A percentile compares a stretch with the other conserved stretches of the same genome.
phyloP scores from a whole-genome alignment of 2,888 invertebrate genomes.

The Vannuccia rotundouncinata region DNA sequence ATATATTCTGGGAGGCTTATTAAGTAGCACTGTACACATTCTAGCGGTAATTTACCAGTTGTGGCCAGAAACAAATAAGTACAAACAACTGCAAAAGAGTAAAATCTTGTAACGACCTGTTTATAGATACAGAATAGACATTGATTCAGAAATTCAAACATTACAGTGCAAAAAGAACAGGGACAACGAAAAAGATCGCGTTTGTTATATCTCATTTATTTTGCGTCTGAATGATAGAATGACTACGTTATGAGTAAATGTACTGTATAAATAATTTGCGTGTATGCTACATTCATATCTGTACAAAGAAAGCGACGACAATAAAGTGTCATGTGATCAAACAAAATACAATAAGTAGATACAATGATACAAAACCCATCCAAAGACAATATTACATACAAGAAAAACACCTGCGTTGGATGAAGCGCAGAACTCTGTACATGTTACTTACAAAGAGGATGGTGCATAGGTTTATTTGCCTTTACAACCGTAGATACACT shows the following conservation, averaged over 20 bases:
- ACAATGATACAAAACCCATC: slow-evolving; percentile 1
- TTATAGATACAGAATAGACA: slow-evolving; percentile 4
- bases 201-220: too few species aligned
- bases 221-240: too few species aligned
- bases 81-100: slow-evolving; percentile 3
- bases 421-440: slow-evolving; percentile 11
- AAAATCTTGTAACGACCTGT: not conserved
- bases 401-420: slow-evolving; percentile 16
- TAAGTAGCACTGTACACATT: slow-evolving; percentile 5
- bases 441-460: not conserved
- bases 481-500: not conserved
- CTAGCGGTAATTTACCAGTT: not conserved
- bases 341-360: slow-evolving; percentile 18
- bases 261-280: slow-evolving; percentile 2
- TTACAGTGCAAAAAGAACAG: too few species aligned
- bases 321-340: slow-evolving; percentile 15
- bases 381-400: not conserved
- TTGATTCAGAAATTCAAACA: not conserved
- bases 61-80: slow-evolving; percentile 2
- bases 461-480: not conserved
- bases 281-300: slow-evolving; percentile 2
- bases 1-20: not conserved
- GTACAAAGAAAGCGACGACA: slow-evolving; percentile 22
- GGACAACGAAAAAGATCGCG: too few species aligned
- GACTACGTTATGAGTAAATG: too few species aligned